phyloP scores from a whole-genome alignment of 2,888 invertebrate genomes.

The Caenorhabditis zanzibari region DNA sequence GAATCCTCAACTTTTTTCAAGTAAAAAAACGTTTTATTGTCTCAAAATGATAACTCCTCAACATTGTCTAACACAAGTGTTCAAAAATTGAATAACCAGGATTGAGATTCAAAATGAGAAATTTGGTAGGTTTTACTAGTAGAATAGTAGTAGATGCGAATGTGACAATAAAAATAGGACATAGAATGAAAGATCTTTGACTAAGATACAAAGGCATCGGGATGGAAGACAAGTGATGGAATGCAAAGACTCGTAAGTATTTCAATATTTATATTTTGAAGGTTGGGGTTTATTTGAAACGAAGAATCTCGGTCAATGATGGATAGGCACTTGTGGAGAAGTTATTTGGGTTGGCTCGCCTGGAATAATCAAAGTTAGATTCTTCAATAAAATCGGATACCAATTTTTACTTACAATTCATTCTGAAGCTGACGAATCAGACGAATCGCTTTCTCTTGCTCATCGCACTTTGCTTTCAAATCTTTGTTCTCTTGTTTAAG shows the following conservation, averaged over 20 bases:
- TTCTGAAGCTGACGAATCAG: not conserved
- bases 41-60: too few relatives aligned
- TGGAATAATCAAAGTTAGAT: not conserved
- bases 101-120: too few relatives aligned
- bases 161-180: too few relatives aligned
- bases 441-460: not conserved
- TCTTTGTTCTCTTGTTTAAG: not conserved
- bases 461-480: not conserved
- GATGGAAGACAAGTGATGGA: not conserved
- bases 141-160: too few relatives aligned
- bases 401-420: constrained; percentile 13
- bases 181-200: too few relatives aligned
- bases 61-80: too few relatives aligned
- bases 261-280: not conserved
- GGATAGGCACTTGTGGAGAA: not conserved
- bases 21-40: too few relatives aligned
- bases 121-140: too few relatives aligned
- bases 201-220: too few relatives aligned
- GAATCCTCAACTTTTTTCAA: too few relatives aligned
- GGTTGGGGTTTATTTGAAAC: not conserved
- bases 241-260: not conserved
- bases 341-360: not conserved
- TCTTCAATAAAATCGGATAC: not conserved
- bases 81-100: too few relatives aligned
- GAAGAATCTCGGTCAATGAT: not conserved